phyloP scores from a whole-genome alignment of 2,888 invertebrate genomes.

The Drosophila ustulata region DNA sequence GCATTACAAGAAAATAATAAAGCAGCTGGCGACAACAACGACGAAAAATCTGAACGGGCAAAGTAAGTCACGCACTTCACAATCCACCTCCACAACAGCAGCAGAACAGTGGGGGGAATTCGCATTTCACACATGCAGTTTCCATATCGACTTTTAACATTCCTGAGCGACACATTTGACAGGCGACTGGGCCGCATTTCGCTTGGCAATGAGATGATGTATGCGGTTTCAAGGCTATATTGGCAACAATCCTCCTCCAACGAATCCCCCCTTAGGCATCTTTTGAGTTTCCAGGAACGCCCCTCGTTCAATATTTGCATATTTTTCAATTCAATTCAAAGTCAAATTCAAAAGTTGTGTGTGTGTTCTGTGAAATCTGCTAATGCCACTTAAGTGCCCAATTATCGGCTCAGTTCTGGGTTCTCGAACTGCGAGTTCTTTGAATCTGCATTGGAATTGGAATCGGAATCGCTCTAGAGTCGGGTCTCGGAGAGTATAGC shows the following conservation, averaged over 20 bases:
- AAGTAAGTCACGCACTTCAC: constrained; percentile 74
- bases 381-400: constrained; percentile 80
- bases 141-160: constrained; percentile 54
- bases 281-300: constrained; percentile 67
- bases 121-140: constrained; percentile 53
- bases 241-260: constrained; percentile 35
- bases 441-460: constrained; percentile 21
- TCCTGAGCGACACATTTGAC: constrained; percentile 76
- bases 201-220: constrained; percentile 68
- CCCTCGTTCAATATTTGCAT: constrained; percentile 61
- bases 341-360: constrained; percentile 9
- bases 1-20: constrained; percentile 75
- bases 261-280: background rate
- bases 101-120: background rate
- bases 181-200: constrained; percentile 66
- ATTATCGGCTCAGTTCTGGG: constrained; percentile 59
- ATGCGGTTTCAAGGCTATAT: constrained; percentile 76
- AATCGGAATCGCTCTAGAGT: constrained; percentile 16
- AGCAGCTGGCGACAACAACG: constrained; percentile 50
- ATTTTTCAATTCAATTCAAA: constrained; percentile 51
- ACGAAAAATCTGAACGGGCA: constrained; percentile 64
- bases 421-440: constrained; percentile 23
- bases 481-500: constrained; percentile 34
- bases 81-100: background rate
- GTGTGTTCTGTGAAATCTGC: constrained; percentile 39